Conservation (phyloP, 1,140 invertebrate species). For the Bombus balteatus region DNA sequence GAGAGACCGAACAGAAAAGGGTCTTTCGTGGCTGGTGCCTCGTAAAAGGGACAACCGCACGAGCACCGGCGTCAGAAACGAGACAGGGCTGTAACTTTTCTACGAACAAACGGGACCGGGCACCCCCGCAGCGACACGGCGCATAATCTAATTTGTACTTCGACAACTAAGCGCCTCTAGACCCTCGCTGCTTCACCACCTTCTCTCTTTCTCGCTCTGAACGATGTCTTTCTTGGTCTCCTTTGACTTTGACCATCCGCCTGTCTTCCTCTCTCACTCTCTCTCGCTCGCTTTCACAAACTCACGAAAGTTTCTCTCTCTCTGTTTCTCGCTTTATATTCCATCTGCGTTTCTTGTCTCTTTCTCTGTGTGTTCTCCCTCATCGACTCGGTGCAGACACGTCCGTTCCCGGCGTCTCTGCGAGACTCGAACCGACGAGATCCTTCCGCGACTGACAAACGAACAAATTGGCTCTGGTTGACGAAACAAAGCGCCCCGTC, state of each 20-base stretch:
- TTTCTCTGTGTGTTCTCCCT: slow-evolving; percentile 42
- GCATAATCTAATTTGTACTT: slow-evolving; percentile 79
- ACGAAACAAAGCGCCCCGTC: slow-evolving; percentile 66
- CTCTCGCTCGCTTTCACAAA: background rate
- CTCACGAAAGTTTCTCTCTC: background rate
- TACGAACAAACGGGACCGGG: slow-evolving; percentile 62
- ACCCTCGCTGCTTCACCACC: slow-evolving; percentile 14
- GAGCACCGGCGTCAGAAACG: slow-evolving; percentile 42
- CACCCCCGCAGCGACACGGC: slow-evolving; percentile 72
- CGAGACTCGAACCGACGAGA: slow-evolving; percentile 39
- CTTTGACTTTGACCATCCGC: background rate
- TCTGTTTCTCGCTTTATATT: slow-evolving; percentile 41
- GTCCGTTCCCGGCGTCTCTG: slow-evolving; percentile 12
- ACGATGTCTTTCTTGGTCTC: slow-evolving; percentile 14
- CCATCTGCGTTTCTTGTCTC: slow-evolving; percentile 30
- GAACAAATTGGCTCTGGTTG: slow-evolving; percentile 69
- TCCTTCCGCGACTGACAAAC: slow-evolving; percentile 64
- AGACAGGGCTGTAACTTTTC: slow-evolving; percentile 72
- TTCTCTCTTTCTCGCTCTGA: background rate
- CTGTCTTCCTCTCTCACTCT: slow-evolving; percentile 3
- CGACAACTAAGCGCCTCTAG: slow-evolving; percentile 69
- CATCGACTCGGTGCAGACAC: slow-evolving; percentile 26
- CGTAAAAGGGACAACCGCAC: slow-evolving; percentile 47
- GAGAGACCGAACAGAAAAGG: slow-evolving; percentile 38
- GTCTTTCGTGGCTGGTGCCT: slow-evolving; percentile 45